Conservation (phyloP, 1,140 invertebrate species). For the Luehdorfia chinensis region DNA sequence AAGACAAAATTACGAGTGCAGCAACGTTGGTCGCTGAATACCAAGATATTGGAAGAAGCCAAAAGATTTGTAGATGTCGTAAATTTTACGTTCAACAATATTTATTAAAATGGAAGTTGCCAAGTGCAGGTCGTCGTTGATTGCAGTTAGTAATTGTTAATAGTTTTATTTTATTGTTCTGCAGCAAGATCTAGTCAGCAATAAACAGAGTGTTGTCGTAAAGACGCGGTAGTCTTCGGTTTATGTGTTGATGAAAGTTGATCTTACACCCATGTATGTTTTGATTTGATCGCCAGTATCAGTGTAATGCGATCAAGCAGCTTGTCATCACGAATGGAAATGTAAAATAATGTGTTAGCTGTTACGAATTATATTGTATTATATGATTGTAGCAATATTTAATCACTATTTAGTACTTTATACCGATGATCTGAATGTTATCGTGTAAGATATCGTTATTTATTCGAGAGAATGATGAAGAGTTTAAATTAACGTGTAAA, state of each 20-base stretch:
- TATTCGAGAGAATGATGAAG: conserved; percentile 53
- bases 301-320: conserved; percentile 40
- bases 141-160: conserved; percentile 9
- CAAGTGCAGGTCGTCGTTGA: conserved; percentile 1
- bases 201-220: conserved; percentile 33
- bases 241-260: neutral
- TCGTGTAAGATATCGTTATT: conserved; percentile 58
- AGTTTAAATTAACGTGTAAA: conserved; percentile 33
- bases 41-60: conserved; percentile 1
- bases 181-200: conserved; percentile 47
- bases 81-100: neutral
- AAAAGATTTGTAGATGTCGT: conserved; percentile 9
- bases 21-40: neutral
- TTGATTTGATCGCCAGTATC: neutral
- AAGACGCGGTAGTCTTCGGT: conserved; percentile 20
- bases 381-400: conserved; percentile 26
- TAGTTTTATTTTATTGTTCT: conserved; percentile 22
- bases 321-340: conserved; percentile 23
- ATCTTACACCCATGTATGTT: neutral
- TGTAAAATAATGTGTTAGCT: conserved; percentile 5
- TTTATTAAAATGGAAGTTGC: conserved; percentile 2
- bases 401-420: conserved; percentile 25
- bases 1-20: conserved; percentile 48
- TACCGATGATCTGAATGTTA: conserved; percentile 67
- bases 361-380: conserved; percentile 8